phyloP scores from a whole-genome alignment of 2,797 vertebrate genomes.

The Ateles fusciceps region DNA sequence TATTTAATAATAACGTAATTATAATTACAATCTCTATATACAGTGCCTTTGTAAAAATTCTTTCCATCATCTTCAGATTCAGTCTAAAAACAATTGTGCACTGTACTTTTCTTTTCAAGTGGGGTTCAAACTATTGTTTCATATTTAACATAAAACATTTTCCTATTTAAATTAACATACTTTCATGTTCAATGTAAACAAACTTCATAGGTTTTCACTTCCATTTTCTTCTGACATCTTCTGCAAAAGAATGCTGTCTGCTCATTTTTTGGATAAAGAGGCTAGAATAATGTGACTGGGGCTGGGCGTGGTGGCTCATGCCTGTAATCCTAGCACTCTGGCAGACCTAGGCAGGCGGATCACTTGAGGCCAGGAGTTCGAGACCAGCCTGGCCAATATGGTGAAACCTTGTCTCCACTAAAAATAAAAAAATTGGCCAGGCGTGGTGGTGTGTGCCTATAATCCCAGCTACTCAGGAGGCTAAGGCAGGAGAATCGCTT shows the following conservation, averaged over 20 bases:
- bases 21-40: constrained; percentile 1
- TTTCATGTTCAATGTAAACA: neutral
- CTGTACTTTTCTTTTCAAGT: neutral
- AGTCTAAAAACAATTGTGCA: constrained; percentile 6
- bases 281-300: neutral
- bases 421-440: neutral
- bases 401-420: neutral
- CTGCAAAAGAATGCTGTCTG: neutral
- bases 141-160: constrained; percentile 3
- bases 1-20: constrained; percentile 47
- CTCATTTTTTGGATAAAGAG: constrained; percentile 24
- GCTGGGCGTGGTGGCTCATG: neutral
- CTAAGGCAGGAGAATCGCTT: neutral
- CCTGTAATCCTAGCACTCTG: neutral
- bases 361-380: neutral
- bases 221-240: neutral
- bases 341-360: neutral
- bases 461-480: neutral
- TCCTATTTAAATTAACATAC: neutral
- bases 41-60: constrained; percentile 17
- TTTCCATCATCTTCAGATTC: constrained; percentile 38
- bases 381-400: neutral
- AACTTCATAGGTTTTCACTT: neutral
- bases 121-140: neutral
- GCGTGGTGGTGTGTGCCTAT: neutral